Evolutionary conservation across 2,797 vertebrate species (phyloP).

Genomic region (Xenops minutus): DNA sequence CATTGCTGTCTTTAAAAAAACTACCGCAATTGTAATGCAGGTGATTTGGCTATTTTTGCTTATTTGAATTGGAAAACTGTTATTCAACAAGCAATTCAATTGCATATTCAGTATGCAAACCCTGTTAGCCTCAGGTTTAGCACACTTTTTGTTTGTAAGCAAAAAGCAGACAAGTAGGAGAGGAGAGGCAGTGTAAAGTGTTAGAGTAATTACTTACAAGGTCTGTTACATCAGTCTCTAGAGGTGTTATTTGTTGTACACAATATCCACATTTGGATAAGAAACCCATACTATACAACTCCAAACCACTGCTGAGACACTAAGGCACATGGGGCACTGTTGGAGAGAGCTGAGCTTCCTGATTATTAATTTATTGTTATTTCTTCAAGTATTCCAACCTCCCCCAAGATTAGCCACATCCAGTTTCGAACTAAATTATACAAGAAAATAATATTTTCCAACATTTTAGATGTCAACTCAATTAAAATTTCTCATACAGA

Average conservation of each 20-base stretch:
- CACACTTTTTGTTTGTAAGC: neutral
- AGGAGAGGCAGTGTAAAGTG: neutral
- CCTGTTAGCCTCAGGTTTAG: neutral
- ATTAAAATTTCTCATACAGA: neutral
- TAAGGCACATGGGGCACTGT: fast-evolving
- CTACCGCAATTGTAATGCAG: neutral
- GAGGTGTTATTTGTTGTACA: neutral
- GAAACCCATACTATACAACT: neutral
- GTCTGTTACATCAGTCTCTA: neutral
- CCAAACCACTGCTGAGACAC: neutral
- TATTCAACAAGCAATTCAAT: neutral
- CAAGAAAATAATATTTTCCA: neutral
- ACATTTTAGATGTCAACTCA: neutral
- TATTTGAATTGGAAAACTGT: neutral
- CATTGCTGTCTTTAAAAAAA: neutral
- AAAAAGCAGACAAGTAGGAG: neutral
- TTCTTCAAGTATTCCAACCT: neutral
- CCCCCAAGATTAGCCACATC: neutral
- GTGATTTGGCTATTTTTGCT: neutral
- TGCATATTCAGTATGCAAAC: neutral
- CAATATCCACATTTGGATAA: neutral
- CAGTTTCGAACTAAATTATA: neutral
- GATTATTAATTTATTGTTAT: neutral
- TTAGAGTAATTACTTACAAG: neutral
- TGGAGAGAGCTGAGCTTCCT: neutral